Conservation (phyloP, 2,888 invertebrate genomes). For the Pseudolycoriella hygida region DNA sequence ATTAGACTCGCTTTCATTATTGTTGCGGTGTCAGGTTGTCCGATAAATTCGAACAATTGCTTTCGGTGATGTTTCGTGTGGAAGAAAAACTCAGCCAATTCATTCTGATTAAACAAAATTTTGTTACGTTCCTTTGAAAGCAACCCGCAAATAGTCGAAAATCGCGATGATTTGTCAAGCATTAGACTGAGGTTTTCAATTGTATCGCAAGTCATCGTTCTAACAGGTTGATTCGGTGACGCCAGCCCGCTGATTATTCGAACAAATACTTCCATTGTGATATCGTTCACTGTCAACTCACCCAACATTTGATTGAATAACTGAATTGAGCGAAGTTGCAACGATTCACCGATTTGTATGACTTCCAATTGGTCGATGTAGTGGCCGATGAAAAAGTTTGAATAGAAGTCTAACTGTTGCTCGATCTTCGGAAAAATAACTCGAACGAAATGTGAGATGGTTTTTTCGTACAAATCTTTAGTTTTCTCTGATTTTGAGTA, state of each 20-base stretch:
- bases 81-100: slow-evolving; percentile 42
- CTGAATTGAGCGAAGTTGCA: slow-evolving; percentile 34
- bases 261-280: slow-evolving; percentile 13
- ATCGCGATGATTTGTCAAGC: slow-evolving; percentile 25
- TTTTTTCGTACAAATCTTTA: too few species aligned
- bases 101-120: slow-evolving; percentile 45
- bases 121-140: slow-evolving; percentile 28
- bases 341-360: slow-evolving; percentile 25
- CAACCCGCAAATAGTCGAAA: slow-evolving; percentile 32
- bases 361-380: slow-evolving; percentile 8
- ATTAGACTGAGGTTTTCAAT: slow-evolving; percentile 30
- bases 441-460: background rate
- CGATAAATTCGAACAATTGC: background rate
- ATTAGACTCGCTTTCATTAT: background rate
- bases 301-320: slow-evolving; percentile 17
- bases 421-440: slow-evolving; percentile 25
- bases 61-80: background rate
- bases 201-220: slow-evolving; percentile 32
- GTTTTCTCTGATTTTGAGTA: too few species aligned
- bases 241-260: slow-evolving; percentile 33
- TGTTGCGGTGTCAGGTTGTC: too few species aligned
- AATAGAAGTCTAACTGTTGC: slow-evolving; percentile 36
- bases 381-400: slow-evolving; percentile 36
- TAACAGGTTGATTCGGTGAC: slow-evolving; percentile 34
- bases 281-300: slow-evolving; percentile 1